A percentile compares a stretch with the other conserved stretches of the same genome.
These are phyloP conservation scores for Galago senegalensis DNA, from an alignment of 2,797 vertebrate genomes.

Conservation along the genomic window DNA sequence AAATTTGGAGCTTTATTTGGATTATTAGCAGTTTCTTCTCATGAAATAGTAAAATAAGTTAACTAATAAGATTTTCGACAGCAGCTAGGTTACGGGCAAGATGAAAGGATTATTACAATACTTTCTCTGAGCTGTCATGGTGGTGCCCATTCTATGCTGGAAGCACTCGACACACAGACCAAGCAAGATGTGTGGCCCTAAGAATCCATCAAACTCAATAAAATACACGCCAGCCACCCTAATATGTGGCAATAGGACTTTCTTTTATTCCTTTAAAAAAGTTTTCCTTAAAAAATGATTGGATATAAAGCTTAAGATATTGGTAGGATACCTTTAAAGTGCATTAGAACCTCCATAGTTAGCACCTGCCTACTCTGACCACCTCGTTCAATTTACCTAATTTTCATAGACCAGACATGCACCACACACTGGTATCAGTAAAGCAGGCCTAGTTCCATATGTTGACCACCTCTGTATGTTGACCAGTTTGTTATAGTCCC, in stretches of 20 bases:
- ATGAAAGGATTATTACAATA: neutral
- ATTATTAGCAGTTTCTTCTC: neutral
- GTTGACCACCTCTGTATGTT: too few species aligned
- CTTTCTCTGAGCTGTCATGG: neutral
- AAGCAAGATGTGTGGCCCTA: neutral
- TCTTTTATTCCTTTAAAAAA: neutral
- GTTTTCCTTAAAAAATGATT: neutral
- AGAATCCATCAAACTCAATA: neutral
- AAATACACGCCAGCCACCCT: neutral
- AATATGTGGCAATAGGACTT: neutral
- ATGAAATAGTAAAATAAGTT: slow-evolving; percentile 19
- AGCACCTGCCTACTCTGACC: too few species aligned
- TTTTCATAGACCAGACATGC: too few species aligned
- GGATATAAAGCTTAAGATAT: neutral
- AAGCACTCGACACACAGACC: neutral
- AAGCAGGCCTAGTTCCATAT: too few species aligned
- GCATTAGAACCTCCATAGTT: too few species aligned
- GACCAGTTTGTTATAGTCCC: too few species aligned
- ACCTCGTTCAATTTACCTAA: too few species aligned
- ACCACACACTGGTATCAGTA: too few species aligned
- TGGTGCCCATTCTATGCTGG: neutral
- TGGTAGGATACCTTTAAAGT: neutral
- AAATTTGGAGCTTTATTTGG: neutral
- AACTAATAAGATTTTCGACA: neutral
- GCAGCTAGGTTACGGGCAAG: neutral